These are phyloP conservation scores for Drosophila insularis DNA, from an alignment of 1,140 invertebrate species.

Conservation along the genomic window DNA sequence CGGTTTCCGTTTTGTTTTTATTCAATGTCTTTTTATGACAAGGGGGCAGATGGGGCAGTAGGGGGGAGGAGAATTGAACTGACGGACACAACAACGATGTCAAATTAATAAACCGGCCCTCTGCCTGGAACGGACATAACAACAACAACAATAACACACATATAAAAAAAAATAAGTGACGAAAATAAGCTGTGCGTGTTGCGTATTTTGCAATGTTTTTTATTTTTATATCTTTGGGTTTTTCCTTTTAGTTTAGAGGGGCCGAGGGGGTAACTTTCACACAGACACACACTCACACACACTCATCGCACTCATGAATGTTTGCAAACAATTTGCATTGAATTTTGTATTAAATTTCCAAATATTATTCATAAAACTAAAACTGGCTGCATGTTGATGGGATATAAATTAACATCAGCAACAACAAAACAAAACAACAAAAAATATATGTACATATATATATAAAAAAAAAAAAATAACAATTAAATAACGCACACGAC, in stretches of 20 bases:
- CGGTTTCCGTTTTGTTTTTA: constrained; percentile 66
- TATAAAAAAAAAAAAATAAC: constrained; percentile 30
- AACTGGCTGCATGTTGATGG: neutral
- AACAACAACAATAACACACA: constrained; percentile 28
- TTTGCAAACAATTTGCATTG: constrained; percentile 72
- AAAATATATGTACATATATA: neutral
- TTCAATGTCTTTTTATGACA: constrained; percentile 32
- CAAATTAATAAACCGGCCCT: constrained; percentile 78
- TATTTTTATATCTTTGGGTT: constrained; percentile 22
- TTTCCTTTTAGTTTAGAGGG: constrained; percentile 41
- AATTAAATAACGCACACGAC: constrained; percentile 37
- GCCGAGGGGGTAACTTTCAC: constrained; percentile 20
- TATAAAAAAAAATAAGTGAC: neutral
- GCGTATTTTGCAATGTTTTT: constrained; percentile 54
- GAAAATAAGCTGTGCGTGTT: constrained; percentile 25
- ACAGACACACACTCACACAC: constrained; percentile 32
- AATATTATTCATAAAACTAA: constrained; percentile 38
- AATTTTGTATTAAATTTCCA: constrained; percentile 63
- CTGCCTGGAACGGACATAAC: constrained; percentile 48
- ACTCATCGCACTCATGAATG: constrained; percentile 50
- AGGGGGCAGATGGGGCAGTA: constrained; percentile 1
- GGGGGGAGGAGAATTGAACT: neutral
- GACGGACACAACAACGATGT: constrained; percentile 59
- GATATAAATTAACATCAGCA: constrained; percentile 9
- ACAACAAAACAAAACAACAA: constrained; percentile 9